Conservation (phyloP, 2,113 vertebrate species). For the Notiomystis cincta region DNA sequence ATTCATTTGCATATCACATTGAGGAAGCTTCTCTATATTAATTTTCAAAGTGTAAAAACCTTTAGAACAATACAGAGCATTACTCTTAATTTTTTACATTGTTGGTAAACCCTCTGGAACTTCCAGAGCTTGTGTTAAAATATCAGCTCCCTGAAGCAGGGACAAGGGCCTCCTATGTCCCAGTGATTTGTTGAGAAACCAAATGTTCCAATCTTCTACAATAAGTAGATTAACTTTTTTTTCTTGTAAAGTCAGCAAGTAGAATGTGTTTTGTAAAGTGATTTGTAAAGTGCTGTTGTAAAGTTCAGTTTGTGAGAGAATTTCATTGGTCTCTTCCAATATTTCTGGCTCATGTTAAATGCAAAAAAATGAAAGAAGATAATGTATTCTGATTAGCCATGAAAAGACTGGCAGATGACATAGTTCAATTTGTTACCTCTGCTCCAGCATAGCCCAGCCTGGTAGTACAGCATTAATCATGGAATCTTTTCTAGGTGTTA, state of each 20-base stretch:
- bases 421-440: not conserved
- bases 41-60: not conserved
- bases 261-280: not conserved
- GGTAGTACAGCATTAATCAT: not conserved
- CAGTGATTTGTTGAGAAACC: not conserved
- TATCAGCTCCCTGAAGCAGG: not conserved
- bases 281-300: not conserved
- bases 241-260: not conserved
- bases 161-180: not conserved
- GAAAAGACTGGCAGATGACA: not conserved
- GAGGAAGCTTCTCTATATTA: not conserved
- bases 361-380: not conserved
- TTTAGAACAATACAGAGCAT: not conserved
- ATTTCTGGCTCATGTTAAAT: not conserved
- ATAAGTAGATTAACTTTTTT: not conserved
- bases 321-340: not conserved
- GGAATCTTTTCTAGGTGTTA: not conserved
- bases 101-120: not conserved
- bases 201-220: not conserved
- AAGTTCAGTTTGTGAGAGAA: not conserved
- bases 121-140: not conserved
- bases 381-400: not conserved
- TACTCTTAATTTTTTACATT: not conserved
- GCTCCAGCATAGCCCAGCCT: not conserved
- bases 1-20: not conserved